Evolutionary conservation across 2,888 invertebrate genomes (phyloP), one percentile per base, ranked within the genome.

Genomic region (Ferdinandea cuprea): DNA sequence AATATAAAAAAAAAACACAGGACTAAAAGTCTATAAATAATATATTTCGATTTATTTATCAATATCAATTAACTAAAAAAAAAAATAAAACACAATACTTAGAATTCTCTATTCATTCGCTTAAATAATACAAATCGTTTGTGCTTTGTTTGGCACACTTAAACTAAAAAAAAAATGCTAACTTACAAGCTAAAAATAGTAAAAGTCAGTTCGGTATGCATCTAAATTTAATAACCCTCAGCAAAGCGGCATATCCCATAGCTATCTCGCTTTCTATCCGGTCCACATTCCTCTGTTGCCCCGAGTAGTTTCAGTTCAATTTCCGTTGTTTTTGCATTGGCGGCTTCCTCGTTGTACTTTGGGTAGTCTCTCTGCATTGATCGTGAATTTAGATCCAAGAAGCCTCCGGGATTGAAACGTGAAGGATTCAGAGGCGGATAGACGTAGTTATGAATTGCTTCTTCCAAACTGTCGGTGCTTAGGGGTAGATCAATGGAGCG

Each of bases 261-360:
- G n/a, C 93, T 92, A 88, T 96, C 94, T 32, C 95, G 92, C 86
- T 92, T 92, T 86, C 94, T 92, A 54, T 93, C 95, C 0, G 95
- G 95, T 15, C 95, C 95, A 89, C 96, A 96, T 88, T 95, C 94
- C 87, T 95, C 95, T 59, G 92, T 92, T 17, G 94, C 94, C 0
- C 95, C 95, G 17, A 95, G 87, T 48, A 95, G 91, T 66, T 83
- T 83, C 9, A 83, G 63, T 63, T 83, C 78, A 19, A 83, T 78
- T 78, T 83, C 68, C 58, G 78, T 83, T 54, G 83, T 54, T 63
- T 78, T 83, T 59, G 61, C 56, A 30, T 59, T 71, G 40, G 71
- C 72, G 40, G 71, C 72, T 59, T 83, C 72, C 50, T 81, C 65
- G 32, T 71, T 81, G 72, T 83, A 83, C 50, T 68, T 68, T 25